Base-by-base conservation (phyloP, 1,140 invertebrate genomes). In the Euura lappo region DNA sequence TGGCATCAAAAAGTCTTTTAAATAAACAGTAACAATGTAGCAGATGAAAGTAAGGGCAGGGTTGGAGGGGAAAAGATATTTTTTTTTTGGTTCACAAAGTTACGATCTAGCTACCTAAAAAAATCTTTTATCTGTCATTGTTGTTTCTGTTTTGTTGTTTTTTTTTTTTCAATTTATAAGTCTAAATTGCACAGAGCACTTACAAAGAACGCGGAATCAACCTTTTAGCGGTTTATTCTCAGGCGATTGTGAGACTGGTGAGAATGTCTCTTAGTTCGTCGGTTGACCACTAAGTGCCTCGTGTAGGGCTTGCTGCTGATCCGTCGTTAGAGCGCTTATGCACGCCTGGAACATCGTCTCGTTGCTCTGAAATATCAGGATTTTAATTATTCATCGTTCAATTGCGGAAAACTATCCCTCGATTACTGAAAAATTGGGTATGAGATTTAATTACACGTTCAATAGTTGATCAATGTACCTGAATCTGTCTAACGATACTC, bases 291-390 rank as follows among this genome's bases (percentile, higher is more conserved):
- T 86, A 28, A 93, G 84, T 78, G 93, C 93, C 72, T 92, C 87
- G 81, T 94, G 92, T 74, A 98, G 87, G 28, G 94, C 94, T 81
- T 93, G 91, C 84, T 96, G 93, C 83, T 97, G 94, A 77, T 97
- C 94, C 45, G 91, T 87, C 72, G 91, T 91, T 77, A 98, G 88
- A 75, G 91, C 90, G 79, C 89, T 90, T 74, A 96, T 88, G 79
- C 95, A 96, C 6, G 91, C 92, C 85, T 96, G 93, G 88, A 97
- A 97, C 76, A 97, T 88, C 70, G 94, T 91, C 68, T 91, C 91
- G 86, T 96, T 96, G 68, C 88, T 90, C 90, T 93, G 84, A 72
- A 91, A 89, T 73, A 74, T 28, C 28, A 28, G 0, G 28, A 28
- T 28, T 28, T 28, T 28, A 28, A 28, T 28, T 28, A 83, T 28